Conservation (phyloP, 2,888 invertebrate genomes). For the Sarcophaga subvicina region DNA sequence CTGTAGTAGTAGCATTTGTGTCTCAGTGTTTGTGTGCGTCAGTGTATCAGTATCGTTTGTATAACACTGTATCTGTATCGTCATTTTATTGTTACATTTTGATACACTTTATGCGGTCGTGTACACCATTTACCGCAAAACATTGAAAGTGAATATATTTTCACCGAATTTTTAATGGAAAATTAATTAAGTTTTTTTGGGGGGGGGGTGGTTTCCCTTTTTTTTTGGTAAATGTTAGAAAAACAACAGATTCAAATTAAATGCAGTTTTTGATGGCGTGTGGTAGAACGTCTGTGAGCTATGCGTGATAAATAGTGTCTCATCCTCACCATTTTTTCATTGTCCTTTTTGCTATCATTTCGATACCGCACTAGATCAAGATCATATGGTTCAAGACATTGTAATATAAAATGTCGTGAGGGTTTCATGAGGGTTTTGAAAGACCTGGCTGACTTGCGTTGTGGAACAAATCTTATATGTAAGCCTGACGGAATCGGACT, state of each 20-base stretch:
- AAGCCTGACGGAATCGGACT: too few species aligned
- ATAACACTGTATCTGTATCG: conserved; percentile 24
- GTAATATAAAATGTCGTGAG: too few species aligned
- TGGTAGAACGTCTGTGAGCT: too few species aligned
- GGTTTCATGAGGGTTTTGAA: too few species aligned
- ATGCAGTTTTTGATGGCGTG: too few species aligned
- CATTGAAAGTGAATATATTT: neutral
- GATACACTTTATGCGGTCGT: neutral
- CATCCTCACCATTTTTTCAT: too few species aligned
- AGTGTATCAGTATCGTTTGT: neutral
- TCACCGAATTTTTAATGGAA: neutral
- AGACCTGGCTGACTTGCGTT: too few species aligned
- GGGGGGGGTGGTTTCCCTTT: neutral
- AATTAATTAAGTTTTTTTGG: neutral
- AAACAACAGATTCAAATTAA: neutral
- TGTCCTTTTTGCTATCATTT: too few species aligned
- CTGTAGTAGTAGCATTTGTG: neutral
- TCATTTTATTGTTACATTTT: neutral
- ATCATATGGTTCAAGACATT: too few species aligned
- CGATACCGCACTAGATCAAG: too few species aligned
- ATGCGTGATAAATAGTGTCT: too few species aligned
- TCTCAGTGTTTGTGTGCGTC: conserved; percentile 10
- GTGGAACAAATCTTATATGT: too few species aligned
- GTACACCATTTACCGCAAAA: conserved; percentile 39
- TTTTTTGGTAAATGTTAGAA: neutral